A percentile compares a stretch with the other conserved stretches of the same genome.
Evolutionary conservation across 2,888 invertebrate species (phyloP).

Genomic region (Antitype chi): DNA sequence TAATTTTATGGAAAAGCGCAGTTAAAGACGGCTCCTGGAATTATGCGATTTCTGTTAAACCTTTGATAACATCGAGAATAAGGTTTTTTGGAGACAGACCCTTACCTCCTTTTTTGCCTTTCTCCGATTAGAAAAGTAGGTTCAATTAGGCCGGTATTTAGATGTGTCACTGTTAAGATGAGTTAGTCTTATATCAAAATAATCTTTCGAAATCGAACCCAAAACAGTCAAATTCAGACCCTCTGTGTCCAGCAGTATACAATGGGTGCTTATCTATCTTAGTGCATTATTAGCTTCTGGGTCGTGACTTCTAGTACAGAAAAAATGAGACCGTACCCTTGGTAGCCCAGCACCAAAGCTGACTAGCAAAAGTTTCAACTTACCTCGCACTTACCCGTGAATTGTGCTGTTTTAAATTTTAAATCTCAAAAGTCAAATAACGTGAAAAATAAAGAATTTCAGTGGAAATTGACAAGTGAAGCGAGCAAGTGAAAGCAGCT

Average conservation of each 20-base stretch:
- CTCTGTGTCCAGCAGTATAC: neutral
- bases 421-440: slow-evolving; percentile 29
- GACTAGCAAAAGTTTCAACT: neutral
- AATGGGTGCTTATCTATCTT: too few relatives aligned
- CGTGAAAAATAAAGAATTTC: slow-evolving; percentile 31
- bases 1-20: neutral
- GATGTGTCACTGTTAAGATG: neutral
- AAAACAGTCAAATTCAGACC: neutral
- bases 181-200: neutral
- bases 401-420: slow-evolving; percentile 19
- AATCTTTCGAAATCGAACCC: neutral
- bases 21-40: neutral
- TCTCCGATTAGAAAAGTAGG: neutral
- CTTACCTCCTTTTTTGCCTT: neutral
- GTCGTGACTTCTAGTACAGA: neutral
- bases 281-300: neutral
- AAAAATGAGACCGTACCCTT: neutral
- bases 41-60: neutral
- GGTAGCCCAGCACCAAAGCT: neutral
- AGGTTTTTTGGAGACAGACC: neutral
- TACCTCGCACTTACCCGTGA: neutral
- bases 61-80: neutral
- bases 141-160: neutral
- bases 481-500: slow-evolving; percentile 23
- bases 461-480: slow-evolving; percentile 36